phyloP scores from a whole-genome alignment of 2,113 vertebrate species.

The Periophthalmodon schlosseri region DNA sequence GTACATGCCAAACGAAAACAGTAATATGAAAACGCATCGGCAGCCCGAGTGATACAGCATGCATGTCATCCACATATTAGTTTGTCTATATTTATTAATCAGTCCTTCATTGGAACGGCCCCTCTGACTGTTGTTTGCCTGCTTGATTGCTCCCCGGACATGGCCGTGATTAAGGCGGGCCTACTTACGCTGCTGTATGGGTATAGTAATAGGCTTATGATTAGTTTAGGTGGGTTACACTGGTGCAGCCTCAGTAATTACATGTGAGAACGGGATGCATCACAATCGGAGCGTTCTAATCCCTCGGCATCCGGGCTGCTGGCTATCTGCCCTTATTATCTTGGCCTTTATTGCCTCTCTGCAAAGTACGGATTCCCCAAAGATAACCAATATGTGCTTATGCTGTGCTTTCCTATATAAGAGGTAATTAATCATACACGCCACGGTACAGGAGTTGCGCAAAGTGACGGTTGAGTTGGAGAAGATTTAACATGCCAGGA shows the following conservation, averaged over 20 bases:
- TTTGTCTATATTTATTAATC: not conserved
- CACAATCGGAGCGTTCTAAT: slow-evolving; percentile 15
- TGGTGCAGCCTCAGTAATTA: slow-evolving; percentile 38
- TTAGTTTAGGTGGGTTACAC: slow-evolving; percentile 38
- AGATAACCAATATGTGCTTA: slow-evolving; percentile 25
- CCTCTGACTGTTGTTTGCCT: slow-evolving; percentile 39
- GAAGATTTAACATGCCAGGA: slow-evolving; percentile 2
- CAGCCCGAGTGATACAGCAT: not conserved
- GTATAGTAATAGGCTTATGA: slow-evolving; percentile 42
- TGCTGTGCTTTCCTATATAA: slow-evolving; percentile 2
- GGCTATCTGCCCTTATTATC: slow-evolving; percentile 25
- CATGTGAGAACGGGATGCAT: slow-evolving; percentile 27
- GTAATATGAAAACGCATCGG: no score
- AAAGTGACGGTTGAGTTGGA: not conserved
- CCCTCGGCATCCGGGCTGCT: slow-evolving; percentile 7
- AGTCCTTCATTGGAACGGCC: slow-evolving; percentile 1
- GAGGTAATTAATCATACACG: slow-evolving; percentile 6
- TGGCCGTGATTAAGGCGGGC: slow-evolving; percentile 14
- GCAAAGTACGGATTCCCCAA: slow-evolving; percentile 15
- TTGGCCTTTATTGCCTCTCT: slow-evolving; percentile 30
- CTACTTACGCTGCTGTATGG: slow-evolving; percentile 39
- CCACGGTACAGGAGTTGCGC: not conserved
- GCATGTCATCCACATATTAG: not conserved
- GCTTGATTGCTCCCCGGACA: slow-evolving; percentile 39
- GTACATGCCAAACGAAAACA: no score